Percentiles rank a stretch among this genome's conserved stretches.
Evolutionary conservation across 2,113 vertebrate species (phyloP).

Genomic region (Colinus virginianus): DNA sequence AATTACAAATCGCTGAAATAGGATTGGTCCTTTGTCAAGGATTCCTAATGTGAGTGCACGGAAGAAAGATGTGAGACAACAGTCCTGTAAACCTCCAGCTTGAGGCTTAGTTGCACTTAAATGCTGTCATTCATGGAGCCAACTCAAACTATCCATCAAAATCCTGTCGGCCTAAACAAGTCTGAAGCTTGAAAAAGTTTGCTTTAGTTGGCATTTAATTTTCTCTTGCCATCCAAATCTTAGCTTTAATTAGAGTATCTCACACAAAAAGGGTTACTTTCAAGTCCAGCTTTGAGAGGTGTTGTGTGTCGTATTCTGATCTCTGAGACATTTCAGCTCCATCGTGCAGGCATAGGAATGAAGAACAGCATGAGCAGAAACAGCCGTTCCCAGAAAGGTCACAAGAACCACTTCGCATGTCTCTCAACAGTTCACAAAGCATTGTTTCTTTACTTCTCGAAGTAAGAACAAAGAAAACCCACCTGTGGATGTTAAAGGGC

Average conservation of each 20-base stretch:
- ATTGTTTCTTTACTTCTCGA: background rate
- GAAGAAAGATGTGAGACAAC: background rate
- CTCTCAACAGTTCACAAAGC: background rate
- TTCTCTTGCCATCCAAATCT: background rate
- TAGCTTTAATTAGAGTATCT: background rate
- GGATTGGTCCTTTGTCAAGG: background rate
- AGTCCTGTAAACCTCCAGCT: background rate
- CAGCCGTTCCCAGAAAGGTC: background rate
- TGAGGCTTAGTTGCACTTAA: background rate
- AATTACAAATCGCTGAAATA: background rate
- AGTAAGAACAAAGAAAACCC: background rate
- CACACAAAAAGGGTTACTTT: background rate
- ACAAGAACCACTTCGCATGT: background rate
- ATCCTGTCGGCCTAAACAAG: background rate
- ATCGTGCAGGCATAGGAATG: background rate
- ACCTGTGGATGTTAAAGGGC: background rate
- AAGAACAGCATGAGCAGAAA: background rate
- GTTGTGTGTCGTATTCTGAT: background rate
- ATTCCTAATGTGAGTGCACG: background rate
- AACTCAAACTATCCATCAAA: background rate
- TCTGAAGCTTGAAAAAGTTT: background rate
- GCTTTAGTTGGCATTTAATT: conserved; percentile 12
- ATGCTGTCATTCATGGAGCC: background rate
- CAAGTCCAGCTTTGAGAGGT: background rate
- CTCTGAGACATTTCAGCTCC: background rate